phyloP scores from a whole-genome alignment of 2,888 invertebrate genomes.

The Stenodema calcarata region DNA sequence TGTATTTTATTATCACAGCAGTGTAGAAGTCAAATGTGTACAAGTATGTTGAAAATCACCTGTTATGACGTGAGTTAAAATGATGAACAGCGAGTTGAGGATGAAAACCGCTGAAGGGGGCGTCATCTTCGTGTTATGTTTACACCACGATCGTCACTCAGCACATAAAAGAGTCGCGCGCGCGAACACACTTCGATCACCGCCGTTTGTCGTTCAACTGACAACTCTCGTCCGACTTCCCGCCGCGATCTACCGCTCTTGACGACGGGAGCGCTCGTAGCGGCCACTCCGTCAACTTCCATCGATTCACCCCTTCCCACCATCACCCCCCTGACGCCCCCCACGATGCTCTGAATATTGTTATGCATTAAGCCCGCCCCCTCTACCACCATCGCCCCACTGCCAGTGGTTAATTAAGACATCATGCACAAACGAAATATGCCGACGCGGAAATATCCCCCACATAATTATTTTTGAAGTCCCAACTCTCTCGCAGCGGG shows the following conservation, averaged over 20 bases:
- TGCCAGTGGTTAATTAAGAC: slow-evolving; percentile 19
- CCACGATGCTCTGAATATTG: slow-evolving; percentile 13
- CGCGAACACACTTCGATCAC: not conserved
- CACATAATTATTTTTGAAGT: not conserved
- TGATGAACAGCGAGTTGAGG: slow-evolving; percentile 5
- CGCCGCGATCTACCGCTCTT: not conserved
- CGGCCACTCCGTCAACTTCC: not conserved
- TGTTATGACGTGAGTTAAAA: not conserved
- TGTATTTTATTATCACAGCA: too few relatives aligned
- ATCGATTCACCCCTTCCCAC: slow-evolving; percentile 28
- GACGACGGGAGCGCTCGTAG: not conserved
- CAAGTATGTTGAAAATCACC: not conserved
- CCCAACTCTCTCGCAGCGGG: not conserved
- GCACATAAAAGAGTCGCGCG: not conserved
- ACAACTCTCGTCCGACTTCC: not conserved
- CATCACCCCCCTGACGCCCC: not conserved
- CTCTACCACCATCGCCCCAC: not conserved
- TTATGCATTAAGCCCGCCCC: slow-evolving; percentile 22
- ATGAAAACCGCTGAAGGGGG: not conserved
- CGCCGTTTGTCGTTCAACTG: not conserved
- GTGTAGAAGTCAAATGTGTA: too few relatives aligned
- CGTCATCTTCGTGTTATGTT: not conserved
- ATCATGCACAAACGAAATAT: slow-evolving; percentile 15
- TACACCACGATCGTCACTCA: slow-evolving; percentile 22
- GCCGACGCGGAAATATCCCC: not conserved